Evolutionary conservation across 2,797 vertebrate species (phyloP).

Genomic region (Eidolon dupreanum): DNA sequence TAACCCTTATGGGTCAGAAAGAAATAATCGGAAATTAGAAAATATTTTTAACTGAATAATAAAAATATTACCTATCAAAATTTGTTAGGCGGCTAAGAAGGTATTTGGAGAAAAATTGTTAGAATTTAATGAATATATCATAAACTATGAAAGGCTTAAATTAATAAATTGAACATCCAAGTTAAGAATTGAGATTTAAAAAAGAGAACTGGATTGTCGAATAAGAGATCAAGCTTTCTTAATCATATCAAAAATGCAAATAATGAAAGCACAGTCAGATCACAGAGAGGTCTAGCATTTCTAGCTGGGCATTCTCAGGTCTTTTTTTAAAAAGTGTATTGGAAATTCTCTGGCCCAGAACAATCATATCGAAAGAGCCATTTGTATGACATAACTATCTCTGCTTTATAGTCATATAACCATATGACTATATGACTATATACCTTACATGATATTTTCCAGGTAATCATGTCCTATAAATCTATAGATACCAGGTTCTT

Average conservation of each 20-base stretch:
- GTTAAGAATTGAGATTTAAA: not conserved
- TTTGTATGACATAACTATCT: not conserved
- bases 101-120: not conserved
- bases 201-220: not conserved
- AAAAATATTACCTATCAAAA: not conserved
- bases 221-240: not conserved
- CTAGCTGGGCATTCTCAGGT: not conserved
- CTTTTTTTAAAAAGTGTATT: too few species aligned
- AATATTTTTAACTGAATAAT: conserved; percentile 28
- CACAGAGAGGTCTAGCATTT: not conserved
- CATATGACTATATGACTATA: too few species aligned
- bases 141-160: not conserved
- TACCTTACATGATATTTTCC: not conserved
- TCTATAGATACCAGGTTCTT: not conserved
- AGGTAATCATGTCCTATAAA: not conserved
- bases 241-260: not conserved
- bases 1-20: not conserved
- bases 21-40: not conserved
- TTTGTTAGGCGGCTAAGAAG: not conserved
- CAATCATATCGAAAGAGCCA: not conserved
- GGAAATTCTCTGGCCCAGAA: not conserved
- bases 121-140: not conserved
- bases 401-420: not conserved
- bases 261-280: not conserved
- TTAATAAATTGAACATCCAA: not conserved